Base-by-base conservation (phyloP, 2,113 vertebrate genomes). In the Pipra filicauda region DNA sequence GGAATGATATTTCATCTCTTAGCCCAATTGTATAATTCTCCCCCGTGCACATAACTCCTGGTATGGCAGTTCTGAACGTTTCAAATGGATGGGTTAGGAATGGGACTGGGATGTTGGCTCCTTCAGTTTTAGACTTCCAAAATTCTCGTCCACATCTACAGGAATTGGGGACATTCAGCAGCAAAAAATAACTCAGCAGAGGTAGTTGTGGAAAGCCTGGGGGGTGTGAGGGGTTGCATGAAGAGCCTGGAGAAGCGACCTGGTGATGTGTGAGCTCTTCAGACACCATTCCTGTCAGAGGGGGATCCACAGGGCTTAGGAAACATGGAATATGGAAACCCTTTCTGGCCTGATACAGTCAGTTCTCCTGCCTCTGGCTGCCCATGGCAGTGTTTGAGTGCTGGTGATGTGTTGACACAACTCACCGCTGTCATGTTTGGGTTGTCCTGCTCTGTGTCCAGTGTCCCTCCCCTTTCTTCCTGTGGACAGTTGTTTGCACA, bases 1-100 rank as follows among this genome's bases (percentile, higher is more conserved):
- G 92, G 83, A 96, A 75, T 88, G 86, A 95, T 90, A 87, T 87
- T 96, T 93, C 85, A 66, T 88, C 83, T 91, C 22, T 37, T 57
- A 92, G 92, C 69, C 57, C 69, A 89, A 57, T 88, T 96, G 88
- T 95, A 77, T 88, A 65, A 91, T 86, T 95, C 91, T 91, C 61
- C 65, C 65, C 72, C 35, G 43, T 58, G 79, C 69, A 15, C 27
- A 58, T 30, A 91, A 15, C 76, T 96, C 76, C 65, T 91, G 8
- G 10, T 81, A 33, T 46, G 77, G 46, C 88, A 49, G 74, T 86
- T 61, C 62, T 54, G 61, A 74, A 37, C 59, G 10, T 79, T 88
- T 59, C 3, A 0, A 1, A 33, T 49, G 30, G 48, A 2, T 62
- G n/a, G 39, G 10, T 66, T 31, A 13, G 90, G 44, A 57, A 35